Base-by-base conservation (phyloP, 2,113 vertebrate genomes). In the Python bivittatus region DNA sequence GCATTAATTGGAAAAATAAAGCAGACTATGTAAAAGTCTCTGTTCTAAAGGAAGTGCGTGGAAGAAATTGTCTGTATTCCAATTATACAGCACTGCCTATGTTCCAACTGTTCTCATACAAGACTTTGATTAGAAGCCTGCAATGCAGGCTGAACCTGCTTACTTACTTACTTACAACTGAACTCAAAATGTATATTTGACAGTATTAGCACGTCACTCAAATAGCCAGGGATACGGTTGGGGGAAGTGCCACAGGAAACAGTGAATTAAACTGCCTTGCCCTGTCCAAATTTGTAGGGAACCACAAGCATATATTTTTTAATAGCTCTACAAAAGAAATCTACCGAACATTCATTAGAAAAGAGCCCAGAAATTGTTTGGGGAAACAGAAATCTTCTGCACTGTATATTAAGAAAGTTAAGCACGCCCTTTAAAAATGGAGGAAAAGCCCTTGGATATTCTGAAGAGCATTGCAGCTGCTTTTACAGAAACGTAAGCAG, bases 401-500 rank as follows among this genome's bases (percentile, higher is more conserved):
- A 38, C 64, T 84, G 3, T 8, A 23, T 89, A 68, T 33, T 93
- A 94, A 88, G 68, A 57, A 42, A 91, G 86, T 91, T 68, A 93
- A 92, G 88, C n/a, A 57, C 27, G 48, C 13, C 10, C 91, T 93
- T 64, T 44, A 48, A n/a, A 95, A 29, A 83, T 83, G 6, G 52
- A 54, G 88, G 17, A 79, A 79, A 79, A 10, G 17, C 33, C 29
- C 86, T 91, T 90, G 84, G n/a, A 88, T 93, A 83, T 92, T 86
- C 89, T 96, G 94, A 91, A 93, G 92, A 91, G 42, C 29, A 56
- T 20, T 91, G 90, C 72, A 84, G 79, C 79, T 58, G 83, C 88
- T 92, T 92, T 90, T 42, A 57, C 58, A 93, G 84, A 95, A 95
- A 94, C 88, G 88, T 85, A 94, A 95, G 92, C 91, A 96, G 53